Conservation (phyloP, 2,888 invertebrate genomes). For the Limenitis arthemis region DNA sequence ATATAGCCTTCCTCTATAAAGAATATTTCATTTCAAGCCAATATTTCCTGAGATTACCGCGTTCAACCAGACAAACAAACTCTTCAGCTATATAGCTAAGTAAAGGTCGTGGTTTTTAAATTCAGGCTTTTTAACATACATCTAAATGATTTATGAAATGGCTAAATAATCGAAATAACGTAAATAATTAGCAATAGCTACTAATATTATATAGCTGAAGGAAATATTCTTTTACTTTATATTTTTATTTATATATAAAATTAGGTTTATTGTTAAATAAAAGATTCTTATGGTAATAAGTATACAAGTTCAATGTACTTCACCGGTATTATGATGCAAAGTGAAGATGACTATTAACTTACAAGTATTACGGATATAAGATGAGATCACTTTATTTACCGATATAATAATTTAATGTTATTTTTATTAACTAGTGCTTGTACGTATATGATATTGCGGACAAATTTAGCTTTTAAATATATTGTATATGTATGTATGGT, state of each 20-base stretch:
- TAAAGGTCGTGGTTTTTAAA: too few relatives aligned
- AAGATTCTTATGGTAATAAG: slow-evolving; percentile 18
- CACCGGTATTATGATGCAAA: slow-evolving; percentile 10
- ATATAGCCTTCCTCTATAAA: too few relatives aligned
- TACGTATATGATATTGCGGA: not conserved
- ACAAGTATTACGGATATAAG: slow-evolving; percentile 13
- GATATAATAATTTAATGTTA: slow-evolving; percentile 7
- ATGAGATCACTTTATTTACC: slow-evolving; percentile 23
- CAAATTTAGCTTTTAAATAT: too few relatives aligned
- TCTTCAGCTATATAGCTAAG: not conserved
- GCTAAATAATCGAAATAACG: too few relatives aligned
- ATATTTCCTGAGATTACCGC: too few relatives aligned
- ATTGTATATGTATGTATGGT: too few relatives aligned
- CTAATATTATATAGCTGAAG: too few relatives aligned
- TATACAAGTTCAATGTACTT: slow-evolving; percentile 24
- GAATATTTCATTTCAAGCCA: too few relatives aligned
- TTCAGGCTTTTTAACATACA: too few relatives aligned
- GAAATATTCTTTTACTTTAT: slow-evolving; percentile 12
- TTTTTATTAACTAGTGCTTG: slow-evolving; percentile 6
- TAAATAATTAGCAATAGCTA: too few relatives aligned
- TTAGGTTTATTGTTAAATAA: slow-evolving; percentile 23
- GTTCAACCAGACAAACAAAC: too few relatives aligned
- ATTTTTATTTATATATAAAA: slow-evolving; percentile 20
- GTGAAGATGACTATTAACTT: slow-evolving; percentile 17
- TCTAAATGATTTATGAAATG: too few relatives aligned